Evolutionary conservation across 2,113 vertebrate species (phyloP).

Genomic region (Plecturocebus donacophilus): DNA sequence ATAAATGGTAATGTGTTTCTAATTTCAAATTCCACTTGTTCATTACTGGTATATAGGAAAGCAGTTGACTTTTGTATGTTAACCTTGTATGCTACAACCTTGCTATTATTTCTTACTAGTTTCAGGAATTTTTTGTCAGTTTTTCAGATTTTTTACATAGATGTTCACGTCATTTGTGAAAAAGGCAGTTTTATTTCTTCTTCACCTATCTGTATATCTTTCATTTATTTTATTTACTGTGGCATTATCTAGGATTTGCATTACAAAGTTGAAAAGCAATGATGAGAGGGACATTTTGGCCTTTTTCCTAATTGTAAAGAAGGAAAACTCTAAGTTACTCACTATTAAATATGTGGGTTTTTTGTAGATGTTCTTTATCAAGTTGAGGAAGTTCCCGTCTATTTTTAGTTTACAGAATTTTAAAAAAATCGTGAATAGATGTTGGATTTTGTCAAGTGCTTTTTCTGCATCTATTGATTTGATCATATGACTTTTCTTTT

Average conservation of each 20-base stretch:
- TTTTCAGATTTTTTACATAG: neutral
- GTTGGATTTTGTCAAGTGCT: neutral
- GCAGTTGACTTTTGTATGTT: neutral
- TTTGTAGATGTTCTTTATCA: neutral
- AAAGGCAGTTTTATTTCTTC: neutral
- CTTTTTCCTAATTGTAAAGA: neutral
- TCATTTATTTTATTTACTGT: neutral
- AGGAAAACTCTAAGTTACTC: neutral
- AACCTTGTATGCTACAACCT: neutral
- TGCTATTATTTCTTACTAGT: neutral
- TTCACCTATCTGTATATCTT: neutral
- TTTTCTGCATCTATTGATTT: neutral
- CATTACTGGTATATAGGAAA: neutral
- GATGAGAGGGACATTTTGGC: neutral
- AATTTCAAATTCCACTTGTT: neutral
- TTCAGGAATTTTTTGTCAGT: neutral
- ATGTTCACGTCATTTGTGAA: neutral
- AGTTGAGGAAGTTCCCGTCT: neutral
- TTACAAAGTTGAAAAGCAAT: neutral
- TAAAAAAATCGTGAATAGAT: neutral
- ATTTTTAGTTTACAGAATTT: neutral
- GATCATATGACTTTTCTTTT: neutral
- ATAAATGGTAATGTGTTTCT: neutral
- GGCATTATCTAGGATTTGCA: neutral
- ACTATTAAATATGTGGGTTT: neutral